These are phyloP conservation scores for Drosophila quadrilineata DNA, from an alignment of 1,140 invertebrate species.

Conservation along the genomic window DNA sequence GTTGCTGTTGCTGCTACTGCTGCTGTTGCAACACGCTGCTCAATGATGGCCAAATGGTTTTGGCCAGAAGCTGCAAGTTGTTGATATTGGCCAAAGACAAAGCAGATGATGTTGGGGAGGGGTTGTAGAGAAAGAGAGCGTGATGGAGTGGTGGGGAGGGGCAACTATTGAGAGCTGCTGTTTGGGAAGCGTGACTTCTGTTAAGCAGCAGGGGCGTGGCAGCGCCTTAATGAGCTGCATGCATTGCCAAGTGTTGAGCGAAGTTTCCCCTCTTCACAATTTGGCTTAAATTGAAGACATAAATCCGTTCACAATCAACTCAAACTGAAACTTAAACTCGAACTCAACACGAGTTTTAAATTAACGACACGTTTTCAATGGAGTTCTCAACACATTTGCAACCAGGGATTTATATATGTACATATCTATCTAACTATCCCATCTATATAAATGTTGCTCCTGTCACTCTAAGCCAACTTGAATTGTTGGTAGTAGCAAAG, in stretches of 20 bases:
- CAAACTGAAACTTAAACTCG: not conserved
- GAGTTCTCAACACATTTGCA: slow-evolving; percentile 1
- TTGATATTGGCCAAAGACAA: not conserved
- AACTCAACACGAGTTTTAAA: not conserved
- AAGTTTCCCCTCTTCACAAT: too few relatives aligned
- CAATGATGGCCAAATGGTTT: slow-evolving; percentile 41
- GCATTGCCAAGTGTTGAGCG: too few relatives aligned
- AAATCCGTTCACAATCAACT: slow-evolving; percentile 15
- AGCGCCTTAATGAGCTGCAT: slow-evolving; percentile 39
- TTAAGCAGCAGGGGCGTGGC: slow-evolving; percentile 10
- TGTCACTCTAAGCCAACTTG: too few relatives aligned
- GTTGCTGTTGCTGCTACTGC: not conserved
- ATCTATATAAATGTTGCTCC: too few relatives aligned
- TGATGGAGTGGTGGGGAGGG: too few relatives aligned
- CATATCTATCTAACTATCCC: too few relatives aligned
- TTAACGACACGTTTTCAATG: slow-evolving; percentile 11
- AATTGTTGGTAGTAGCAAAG: too few relatives aligned
- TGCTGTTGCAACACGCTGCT: slow-evolving; percentile 4
- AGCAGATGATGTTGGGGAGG: not conserved
- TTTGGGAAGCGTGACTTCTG: slow-evolving; percentile 42
- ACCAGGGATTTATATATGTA: too few relatives aligned
- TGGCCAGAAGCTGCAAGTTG: slow-evolving; percentile 29
- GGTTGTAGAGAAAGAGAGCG: not conserved
- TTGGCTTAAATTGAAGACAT: not conserved
- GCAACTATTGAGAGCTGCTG: slow-evolving; percentile 33